Evolutionary conservation across 1,140 invertebrate genomes (phyloP), one percentile per base, ranked within the genome.

Genomic region (Hycleus phaleratus): DNA sequence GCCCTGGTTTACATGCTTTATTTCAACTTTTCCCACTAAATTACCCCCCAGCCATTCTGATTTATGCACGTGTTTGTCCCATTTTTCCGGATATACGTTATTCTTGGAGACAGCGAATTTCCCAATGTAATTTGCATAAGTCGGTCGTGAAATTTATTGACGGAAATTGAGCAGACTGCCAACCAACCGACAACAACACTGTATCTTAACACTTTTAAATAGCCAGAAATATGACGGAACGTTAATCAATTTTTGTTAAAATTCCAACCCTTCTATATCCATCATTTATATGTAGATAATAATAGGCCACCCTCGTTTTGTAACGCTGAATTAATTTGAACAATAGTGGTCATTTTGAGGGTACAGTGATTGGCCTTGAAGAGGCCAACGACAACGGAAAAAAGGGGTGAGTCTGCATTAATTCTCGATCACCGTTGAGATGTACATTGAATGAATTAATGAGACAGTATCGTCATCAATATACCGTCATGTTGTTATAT

Each of bases 21-120:
- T 61, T 61, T 49, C 38, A 55, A 53, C 42, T 57, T 58, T 61
- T 58, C 9, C 48, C 54, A 32, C 38, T 57, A 56, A 61, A 61
- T 61, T 61, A 58, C 60, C 26, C 49, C 49, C 52, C 25, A 25
- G 18, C 7, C 7, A 32, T 32, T 32, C 24, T 58, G 45, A 61
- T 61, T 61, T 61, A 61, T 51, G 51, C 26, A 24, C 46, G 40
- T 61, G 60, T 61, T 61, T 61, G 60, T 61, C 52, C 52, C 60
- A 56, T 61, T 61, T 58, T 61, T 61, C 8, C 51, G 38, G 51
- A 46, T 53, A 53, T 53, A 53, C 45, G 51, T 53, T 53, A 53
- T 53, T 26, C 26, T 26, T 26, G 24, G 51, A 53, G 32, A 32
- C 32, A 32, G 51, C 43, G 25, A 45, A 53, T 53, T 53, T 53